Evolutionary conservation across 1,140 invertebrate species (phyloP), one percentile per base, ranked within the genome.

Genomic region (Sipha flava): DNA sequence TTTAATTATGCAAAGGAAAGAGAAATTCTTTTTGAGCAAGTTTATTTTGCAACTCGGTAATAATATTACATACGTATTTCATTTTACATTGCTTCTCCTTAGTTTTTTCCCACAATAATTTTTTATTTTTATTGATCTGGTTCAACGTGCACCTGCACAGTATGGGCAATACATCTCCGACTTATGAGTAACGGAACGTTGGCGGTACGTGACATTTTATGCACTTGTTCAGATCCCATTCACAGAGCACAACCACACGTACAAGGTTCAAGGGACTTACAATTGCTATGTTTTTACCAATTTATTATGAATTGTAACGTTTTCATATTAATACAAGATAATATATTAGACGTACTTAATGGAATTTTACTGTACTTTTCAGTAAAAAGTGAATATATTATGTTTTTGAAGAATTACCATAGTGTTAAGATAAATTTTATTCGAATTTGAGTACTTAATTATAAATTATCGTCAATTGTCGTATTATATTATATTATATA

Each of bases 161-260:
- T 43, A 52, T 37, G 34, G 47, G 49, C 14, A 75, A 75, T 75
- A 75, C 72, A 54, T 37, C 47, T 54, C 31, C n/a, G 72, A 37
- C 72, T 75, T 54, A 75, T 75, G 72, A 26, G 72, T 37, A 75
- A 54, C 49, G 47, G 47, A 75, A 75, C 47, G 31, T 52, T 18
- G 18, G 3, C 49, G 72, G 10, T 75, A 75, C 72, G 73, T 77
- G 73, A 77, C 73, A 34, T 57, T 77, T 59, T 14, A 16, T 7
- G 52, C 49, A 77, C 52, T 77, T 59, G 73, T n/a, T 59, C 52
- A 18, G 5, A 54, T 77, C 21, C 26, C 29, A 59, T 59, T 77
- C 23, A 47, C 2, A 29, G 0, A 21, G 40, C 40, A 18, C 23
- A n/a, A 9, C 23, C 23, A 29, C 43, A 70, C 23, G 21, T 43